Conservation (phyloP, 2,113 vertebrate species). For the Thamnophis sirtalis region DNA sequence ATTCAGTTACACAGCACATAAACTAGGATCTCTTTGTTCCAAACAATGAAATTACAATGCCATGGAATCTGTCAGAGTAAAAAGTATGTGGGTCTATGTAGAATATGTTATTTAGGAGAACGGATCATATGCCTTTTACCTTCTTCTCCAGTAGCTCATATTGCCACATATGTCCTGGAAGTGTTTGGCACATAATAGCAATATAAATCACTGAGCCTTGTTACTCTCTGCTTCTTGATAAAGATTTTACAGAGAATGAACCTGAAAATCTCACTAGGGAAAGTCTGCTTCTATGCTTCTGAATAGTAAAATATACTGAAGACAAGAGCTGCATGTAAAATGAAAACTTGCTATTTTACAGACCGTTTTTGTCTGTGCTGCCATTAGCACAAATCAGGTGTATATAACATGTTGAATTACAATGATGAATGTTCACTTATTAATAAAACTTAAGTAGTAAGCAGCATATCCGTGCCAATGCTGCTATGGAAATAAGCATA, state of each 20-base stretch:
- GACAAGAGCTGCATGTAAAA: constrained; percentile 1
- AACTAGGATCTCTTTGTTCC: neutral
- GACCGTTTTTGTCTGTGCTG: constrained; percentile 12
- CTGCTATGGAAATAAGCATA: rapidly evolving
- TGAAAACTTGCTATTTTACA: neutral
- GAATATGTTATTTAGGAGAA: neutral
- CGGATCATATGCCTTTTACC: neutral
- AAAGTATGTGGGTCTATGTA: neutral
- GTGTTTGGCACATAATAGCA: constrained; percentile 18
- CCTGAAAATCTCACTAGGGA: constrained; percentile 29
- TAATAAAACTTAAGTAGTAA: constrained; percentile 32
- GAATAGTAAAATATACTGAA: constrained; percentile 30
- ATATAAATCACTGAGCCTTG: constrained; percentile 34
- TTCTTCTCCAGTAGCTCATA: neutral
- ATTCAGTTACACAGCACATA: neutral
- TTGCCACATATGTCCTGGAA: constrained; percentile 25
- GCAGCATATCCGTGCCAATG: neutral
- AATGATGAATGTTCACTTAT: constrained; percentile 9
- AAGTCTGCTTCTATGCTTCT: constrained; percentile 20
- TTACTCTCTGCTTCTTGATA: constrained; percentile 17
- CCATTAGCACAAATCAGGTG: constrained; percentile 4
- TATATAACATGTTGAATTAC: constrained; percentile 21
- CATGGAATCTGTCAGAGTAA: neutral
- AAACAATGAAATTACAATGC: neutral
- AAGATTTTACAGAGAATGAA: constrained; percentile 44